A percentile compares a stretch with the other conserved stretches of the same genome.
These are phyloP conservation scores for Achlya flavicornis DNA, from an alignment of 2,888 invertebrate genomes.

Conservation along the genomic window DNA sequence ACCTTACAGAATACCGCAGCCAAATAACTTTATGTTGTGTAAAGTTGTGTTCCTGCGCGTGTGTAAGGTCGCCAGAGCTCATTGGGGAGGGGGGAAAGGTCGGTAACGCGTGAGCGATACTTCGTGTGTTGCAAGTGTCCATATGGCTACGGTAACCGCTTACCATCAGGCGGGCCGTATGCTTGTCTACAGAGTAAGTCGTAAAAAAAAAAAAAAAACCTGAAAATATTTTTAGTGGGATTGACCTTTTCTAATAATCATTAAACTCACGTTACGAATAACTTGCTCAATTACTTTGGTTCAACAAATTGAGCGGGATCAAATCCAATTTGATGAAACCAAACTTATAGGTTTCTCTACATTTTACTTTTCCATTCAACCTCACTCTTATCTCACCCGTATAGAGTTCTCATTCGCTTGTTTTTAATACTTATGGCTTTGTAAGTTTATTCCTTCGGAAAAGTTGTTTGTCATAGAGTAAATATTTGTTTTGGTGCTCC, in stretches of 20 bases:
- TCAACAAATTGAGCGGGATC: slow-evolving; percentile 7
- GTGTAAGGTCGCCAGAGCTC: too few relatives aligned
- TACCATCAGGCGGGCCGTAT: too few relatives aligned
- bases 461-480: slow-evolving; percentile 1
- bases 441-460: not conserved
- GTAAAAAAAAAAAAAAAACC: too few relatives aligned
- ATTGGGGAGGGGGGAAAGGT: too few relatives aligned
- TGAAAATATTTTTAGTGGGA: too few relatives aligned
- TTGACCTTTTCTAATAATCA: not conserved
- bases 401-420: not conserved
- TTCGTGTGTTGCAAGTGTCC: too few relatives aligned
- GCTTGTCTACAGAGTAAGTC: too few relatives aligned
- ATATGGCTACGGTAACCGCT: too few relatives aligned
- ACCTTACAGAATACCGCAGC: too few relatives aligned
- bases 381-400: not conserved
- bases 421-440: not conserved
- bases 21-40: too few relatives aligned
- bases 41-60: too few relatives aligned
- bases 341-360: not conserved
- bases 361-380: not conserved
- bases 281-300: slow-evolving; percentile 1
- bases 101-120: too few relatives aligned
- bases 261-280: not conserved
- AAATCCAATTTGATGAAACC: not conserved
- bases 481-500: not conserved